phyloP scores from a whole-genome alignment of 2,888 invertebrate genomes.

The Therioaphis trifolii region DNA sequence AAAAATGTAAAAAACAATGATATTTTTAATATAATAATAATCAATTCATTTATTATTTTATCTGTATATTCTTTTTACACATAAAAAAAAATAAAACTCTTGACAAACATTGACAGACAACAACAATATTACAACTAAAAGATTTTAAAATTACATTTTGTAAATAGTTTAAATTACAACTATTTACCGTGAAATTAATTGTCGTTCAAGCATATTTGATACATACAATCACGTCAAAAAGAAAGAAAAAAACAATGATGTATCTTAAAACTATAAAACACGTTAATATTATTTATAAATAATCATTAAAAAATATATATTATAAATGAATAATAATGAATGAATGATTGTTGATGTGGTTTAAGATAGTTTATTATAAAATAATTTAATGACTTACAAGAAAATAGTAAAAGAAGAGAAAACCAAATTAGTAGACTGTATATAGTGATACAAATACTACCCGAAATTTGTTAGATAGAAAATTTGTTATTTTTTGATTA shows the following conservation, averaged over 20 bases:
- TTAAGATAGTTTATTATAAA: background rate
- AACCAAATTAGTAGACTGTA: background rate
- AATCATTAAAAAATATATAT: conserved; percentile 35
- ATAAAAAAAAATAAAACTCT: conserved; percentile 33
- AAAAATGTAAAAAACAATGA: too few relatives aligned
- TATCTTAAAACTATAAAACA: conserved; percentile 49
- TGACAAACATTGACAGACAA: conserved; percentile 13
- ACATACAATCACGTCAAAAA: conserved; percentile 7
- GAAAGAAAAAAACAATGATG: background rate
- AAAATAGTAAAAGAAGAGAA: background rate
- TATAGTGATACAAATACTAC: background rate
- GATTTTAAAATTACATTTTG: conserved; percentile 25
- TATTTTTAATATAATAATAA: conserved; percentile 26
- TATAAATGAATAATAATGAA: conserved; percentile 37
- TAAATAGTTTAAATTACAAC: conserved; percentile 14
- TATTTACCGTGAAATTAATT: conserved; percentile 14
- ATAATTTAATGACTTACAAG: background rate
- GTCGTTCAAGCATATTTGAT: background rate
- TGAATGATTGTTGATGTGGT: background rate
- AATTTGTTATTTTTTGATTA: conserved; percentile 53
- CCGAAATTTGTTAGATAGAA: conserved; percentile 1
- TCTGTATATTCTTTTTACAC: background rate
- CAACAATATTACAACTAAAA: background rate
- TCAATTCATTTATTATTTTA: conserved; percentile 20
- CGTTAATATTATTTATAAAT: conserved; percentile 37